Conservation (phyloP, 2,797 vertebrate species). For the Neostethus bicornis region DNA sequence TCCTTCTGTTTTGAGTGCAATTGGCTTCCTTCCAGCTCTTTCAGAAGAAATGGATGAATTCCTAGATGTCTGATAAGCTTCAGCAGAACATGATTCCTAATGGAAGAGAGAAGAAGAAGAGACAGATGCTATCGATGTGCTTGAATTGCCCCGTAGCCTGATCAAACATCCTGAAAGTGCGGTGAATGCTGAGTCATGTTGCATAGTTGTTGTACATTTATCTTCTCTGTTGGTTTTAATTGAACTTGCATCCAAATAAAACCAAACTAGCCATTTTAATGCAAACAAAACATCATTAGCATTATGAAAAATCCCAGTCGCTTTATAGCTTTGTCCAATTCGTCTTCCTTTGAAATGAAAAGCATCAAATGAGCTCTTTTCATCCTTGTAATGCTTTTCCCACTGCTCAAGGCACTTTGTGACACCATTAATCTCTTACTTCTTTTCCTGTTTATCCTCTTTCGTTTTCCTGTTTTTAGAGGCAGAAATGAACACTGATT, state of each 20-base stretch:
- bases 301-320: constrained; percentile 40
- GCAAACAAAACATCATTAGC: constrained; percentile 67
- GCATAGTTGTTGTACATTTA: constrained; percentile 52
- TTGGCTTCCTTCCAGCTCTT: constrained; percentile 65
- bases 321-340: constrained; percentile 30
- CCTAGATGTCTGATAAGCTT: constrained; percentile 78
- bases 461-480: constrained; percentile 61
- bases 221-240: constrained; percentile 65
- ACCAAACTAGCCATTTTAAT: constrained; percentile 58
- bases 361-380: constrained; percentile 57
- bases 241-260: constrained; percentile 65
- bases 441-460: constrained; percentile 61
- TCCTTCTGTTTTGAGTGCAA: constrained; percentile 60
- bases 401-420: constrained; percentile 56
- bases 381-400: constrained; percentile 50
- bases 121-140: constrained; percentile 72
- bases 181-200: constrained; percentile 57
- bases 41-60: constrained; percentile 73
- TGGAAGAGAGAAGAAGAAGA: constrained; percentile 71
- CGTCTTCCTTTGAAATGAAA: constrained; percentile 52
- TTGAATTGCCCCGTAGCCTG: constrained; percentile 62
- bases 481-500: constrained; percentile 48
- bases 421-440: constrained; percentile 69
- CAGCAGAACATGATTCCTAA: constrained; percentile 74
- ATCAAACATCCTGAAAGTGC: constrained; percentile 67